These are phyloP conservation scores for Charaxes varanes DNA, from an alignment of 1,140 invertebrate species.

Conservation along the genomic window DNA sequence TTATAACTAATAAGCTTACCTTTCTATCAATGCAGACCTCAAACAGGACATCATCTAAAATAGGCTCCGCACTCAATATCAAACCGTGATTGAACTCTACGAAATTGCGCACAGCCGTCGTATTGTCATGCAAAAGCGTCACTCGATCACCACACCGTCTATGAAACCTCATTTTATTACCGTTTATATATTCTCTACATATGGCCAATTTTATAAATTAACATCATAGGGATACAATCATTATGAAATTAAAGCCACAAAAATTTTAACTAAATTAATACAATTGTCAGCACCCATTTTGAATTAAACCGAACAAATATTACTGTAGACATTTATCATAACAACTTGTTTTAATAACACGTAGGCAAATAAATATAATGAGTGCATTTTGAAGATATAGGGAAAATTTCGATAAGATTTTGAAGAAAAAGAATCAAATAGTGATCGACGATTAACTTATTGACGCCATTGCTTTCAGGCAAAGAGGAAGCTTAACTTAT, in stretches of 20 bases:
- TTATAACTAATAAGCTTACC: slow-evolving; percentile 77
- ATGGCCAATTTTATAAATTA: slow-evolving; percentile 2
- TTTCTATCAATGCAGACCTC: slow-evolving; percentile 92
- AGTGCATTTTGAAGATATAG: too few relatives aligned
- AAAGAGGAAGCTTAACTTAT: too few relatives aligned
- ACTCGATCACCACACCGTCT: slow-evolving; percentile 86
- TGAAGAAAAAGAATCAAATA: too few relatives aligned
- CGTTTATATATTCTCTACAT: slow-evolving; percentile 4
- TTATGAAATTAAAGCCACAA: neutral
- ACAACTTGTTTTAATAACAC: neutral
- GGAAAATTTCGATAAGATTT: too few relatives aligned
- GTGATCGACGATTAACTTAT: too few relatives aligned
- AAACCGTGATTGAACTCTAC: slow-evolving; percentile 82
- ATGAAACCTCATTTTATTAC: slow-evolving; percentile 82
- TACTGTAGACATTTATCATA: neutral
- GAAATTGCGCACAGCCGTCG: slow-evolving; percentile 85
- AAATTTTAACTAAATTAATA: slow-evolving; percentile 3
- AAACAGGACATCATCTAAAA: slow-evolving; percentile 89
- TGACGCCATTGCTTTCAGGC: too few relatives aligned
- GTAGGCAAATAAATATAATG: neutral
- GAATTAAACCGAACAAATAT: neutral
- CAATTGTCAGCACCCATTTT: slow-evolving; percentile 15
- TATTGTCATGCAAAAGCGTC: slow-evolving; percentile 86
- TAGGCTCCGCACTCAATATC: slow-evolving; percentile 86
- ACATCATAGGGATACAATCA: slow-evolving; percentile 1